Percentiles rank a stretch among this genome's conserved stretches.
Evolutionary conservation across 2,888 invertebrate genomes (phyloP).

Genomic region (Phanerotoma sp.): DNA sequence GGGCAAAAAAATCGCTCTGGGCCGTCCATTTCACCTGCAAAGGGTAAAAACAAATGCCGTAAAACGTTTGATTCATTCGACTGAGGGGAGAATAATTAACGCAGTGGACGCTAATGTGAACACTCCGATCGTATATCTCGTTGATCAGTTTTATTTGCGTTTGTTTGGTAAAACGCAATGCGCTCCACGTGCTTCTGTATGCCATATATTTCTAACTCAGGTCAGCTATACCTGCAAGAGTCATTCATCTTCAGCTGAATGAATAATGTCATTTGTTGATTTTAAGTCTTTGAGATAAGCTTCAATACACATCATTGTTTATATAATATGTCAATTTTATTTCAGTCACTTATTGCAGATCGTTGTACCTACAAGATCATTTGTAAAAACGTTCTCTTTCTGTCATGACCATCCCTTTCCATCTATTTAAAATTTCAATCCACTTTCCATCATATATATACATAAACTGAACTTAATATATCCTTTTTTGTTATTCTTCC

Average conservation of each 20-base stretch:
- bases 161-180: neutral
- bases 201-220: too few species aligned
- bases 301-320: too few species aligned
- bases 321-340: too few species aligned
- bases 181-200: neutral
- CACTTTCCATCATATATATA: constrained; percentile 10
- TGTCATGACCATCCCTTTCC: constrained; percentile 12
- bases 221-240: too few species aligned
- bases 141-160: constrained; percentile 18
- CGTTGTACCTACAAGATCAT: constrained; percentile 6
- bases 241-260: too few species aligned
- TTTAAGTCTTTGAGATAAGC: too few species aligned
- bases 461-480: neutral
- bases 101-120: constrained; percentile 12
- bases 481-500: neutral
- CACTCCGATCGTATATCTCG: constrained; percentile 2
- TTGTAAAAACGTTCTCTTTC: constrained; percentile 21
- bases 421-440: neutral
- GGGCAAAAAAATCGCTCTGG: neutral
- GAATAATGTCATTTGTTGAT: too few species aligned
- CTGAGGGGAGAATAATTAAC: constrained; percentile 10
- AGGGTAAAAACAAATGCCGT: constrained; percentile 4
- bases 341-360: too few species aligned
- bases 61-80: constrained; percentile 3
- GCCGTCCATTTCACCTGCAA: too few species aligned